Evolutionary conservation across 2,113 vertebrate species (phyloP).

Genomic region (Paraplagusia blochii): DNA sequence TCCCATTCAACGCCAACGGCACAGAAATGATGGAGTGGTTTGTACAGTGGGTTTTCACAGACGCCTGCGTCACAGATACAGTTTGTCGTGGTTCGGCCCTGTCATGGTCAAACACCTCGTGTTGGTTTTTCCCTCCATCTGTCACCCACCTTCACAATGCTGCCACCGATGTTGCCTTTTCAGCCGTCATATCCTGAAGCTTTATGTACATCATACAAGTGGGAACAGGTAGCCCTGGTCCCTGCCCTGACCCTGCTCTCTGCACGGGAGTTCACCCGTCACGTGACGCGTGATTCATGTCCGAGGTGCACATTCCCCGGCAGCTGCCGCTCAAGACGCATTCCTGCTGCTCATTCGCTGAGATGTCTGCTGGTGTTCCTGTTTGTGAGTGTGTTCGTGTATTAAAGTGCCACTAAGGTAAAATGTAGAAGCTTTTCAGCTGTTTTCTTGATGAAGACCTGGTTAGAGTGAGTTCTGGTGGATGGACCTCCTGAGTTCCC

Average conservation of each 20-base stretch:
- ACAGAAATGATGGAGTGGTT: too few relatives aligned
- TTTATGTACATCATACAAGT: slow-evolving; percentile 39
- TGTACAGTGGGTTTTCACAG: slow-evolving; percentile 1
- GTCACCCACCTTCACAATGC: slow-evolving; percentile 1
- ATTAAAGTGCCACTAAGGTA: slow-evolving; percentile 43
- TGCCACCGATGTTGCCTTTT: neutral
- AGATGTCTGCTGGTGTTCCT: slow-evolving; percentile 1
- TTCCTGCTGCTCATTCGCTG: slow-evolving; percentile 15
- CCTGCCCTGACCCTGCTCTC: slow-evolving; percentile 46
- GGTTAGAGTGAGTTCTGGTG: too few relatives aligned
- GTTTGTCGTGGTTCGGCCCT: neutral
- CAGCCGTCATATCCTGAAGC: slow-evolving; percentile 19
- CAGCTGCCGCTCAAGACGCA: slow-evolving; percentile 46
- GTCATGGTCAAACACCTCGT: neutral
- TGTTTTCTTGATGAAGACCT: too few relatives aligned
- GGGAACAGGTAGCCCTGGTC: slow-evolving; percentile 41
- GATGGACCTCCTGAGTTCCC: too few relatives aligned
- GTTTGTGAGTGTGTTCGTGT: neutral
- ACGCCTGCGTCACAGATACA: neutral
- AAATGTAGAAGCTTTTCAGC: neutral
- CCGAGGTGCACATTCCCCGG: slow-evolving; percentile 42
- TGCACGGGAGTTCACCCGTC: slow-evolving; percentile 49
- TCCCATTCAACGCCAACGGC: too few relatives aligned
- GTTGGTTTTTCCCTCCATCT: neutral
- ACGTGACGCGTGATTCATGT: slow-evolving; percentile 53